These are phyloP conservation scores for Bothrops jararaca DNA, from an alignment of 2,113 vertebrate species.

Conservation along the genomic window DNA sequence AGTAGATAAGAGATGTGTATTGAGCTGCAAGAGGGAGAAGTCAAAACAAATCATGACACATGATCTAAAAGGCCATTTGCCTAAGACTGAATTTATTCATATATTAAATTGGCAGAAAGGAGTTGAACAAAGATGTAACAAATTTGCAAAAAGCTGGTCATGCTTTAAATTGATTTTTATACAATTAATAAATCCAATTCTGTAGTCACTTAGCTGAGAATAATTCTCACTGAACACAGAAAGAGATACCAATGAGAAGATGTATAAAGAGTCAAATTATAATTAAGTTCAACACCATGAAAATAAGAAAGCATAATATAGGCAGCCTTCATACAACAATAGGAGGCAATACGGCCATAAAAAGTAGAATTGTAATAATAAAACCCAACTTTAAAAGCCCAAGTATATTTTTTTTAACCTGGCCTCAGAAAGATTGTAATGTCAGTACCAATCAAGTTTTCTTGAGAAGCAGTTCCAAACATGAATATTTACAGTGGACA, in stretches of 20 bases:
- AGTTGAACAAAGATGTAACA: background rate
- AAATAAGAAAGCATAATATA: background rate
- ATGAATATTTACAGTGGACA: background rate
- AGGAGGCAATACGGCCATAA: background rate
- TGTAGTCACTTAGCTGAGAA: background rate
- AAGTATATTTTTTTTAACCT: background rate
- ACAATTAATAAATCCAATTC: background rate
- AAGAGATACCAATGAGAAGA: slow-evolving; percentile 8
- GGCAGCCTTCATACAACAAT: background rate
- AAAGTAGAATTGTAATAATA: background rate
- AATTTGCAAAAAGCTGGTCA: background rate
- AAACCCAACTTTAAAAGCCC: background rate
- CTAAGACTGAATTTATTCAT: background rate
- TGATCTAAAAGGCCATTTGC: background rate
- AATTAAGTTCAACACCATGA: background rate
- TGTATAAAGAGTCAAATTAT: background rate
- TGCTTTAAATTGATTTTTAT: background rate
- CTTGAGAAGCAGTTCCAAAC: background rate
- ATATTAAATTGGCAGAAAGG: background rate
- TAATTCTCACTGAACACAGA: background rate
- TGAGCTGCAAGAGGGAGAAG: background rate
- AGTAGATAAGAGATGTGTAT: background rate
- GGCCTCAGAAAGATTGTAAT: background rate
- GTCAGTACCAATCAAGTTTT: background rate
- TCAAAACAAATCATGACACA: background rate